phyloP scores from a whole-genome alignment of 2,113 vertebrate genomes.

The Sapajus apella region DNA sequence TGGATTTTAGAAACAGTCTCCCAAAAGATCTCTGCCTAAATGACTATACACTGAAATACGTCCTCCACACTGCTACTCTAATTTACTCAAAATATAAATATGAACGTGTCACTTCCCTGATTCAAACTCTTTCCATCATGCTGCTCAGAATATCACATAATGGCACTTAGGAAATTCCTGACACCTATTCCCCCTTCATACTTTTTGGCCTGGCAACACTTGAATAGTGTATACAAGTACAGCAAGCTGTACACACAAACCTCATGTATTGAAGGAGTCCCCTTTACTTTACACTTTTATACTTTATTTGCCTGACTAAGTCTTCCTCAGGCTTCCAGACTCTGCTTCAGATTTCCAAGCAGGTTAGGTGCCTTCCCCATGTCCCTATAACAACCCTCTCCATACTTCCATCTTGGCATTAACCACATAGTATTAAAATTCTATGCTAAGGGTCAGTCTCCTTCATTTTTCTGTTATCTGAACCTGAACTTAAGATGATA shows the following conservation, averaged over 20 bases:
- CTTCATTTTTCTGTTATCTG: not conserved
- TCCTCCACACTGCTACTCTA: not conserved
- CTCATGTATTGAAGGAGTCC: not conserved
- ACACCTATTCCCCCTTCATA: not conserved
- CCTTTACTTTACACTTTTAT: not conserved
- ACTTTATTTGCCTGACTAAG: not conserved
- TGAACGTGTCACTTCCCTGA: not conserved
- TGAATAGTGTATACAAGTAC: not conserved
- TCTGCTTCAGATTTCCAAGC: not conserved
- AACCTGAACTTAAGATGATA: not conserved
- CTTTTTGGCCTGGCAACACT: not conserved
- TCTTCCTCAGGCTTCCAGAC: not conserved
- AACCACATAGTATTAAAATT: not conserved
- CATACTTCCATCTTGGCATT: not conserved
- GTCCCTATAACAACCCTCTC: not conserved
- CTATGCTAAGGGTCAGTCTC: not conserved
- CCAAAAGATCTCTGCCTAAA: not conserved
- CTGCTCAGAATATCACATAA: not conserved
- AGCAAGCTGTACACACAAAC: not conserved
- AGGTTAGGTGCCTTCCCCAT: not conserved
- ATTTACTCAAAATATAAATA: not conserved
- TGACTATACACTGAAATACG: not conserved
- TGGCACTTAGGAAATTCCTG: not conserved
- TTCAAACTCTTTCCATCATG: not conserved
- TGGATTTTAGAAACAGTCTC: not conserved